phyloP scores from a whole-genome alignment of 2,797 vertebrate species.

The Alosa sapidissima region DNA sequence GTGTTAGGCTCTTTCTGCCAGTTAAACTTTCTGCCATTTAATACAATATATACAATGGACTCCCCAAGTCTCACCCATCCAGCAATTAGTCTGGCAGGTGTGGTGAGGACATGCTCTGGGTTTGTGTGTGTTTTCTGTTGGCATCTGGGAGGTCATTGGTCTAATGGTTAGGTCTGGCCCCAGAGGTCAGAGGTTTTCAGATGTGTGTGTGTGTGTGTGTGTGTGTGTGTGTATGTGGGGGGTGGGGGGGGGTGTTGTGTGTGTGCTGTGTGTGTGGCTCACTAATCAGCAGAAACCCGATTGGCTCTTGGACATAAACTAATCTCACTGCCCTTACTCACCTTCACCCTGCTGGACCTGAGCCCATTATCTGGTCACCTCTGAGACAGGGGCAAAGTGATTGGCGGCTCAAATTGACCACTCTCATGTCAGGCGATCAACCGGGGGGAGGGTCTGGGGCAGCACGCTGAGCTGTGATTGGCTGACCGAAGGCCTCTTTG shows the following conservation, averaged over 20 bases:
- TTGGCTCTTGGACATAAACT: neutral
- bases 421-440: slow-evolving; percentile 37
- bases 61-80: neutral
- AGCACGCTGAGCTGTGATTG: slow-evolving; percentile 34
- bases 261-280: neutral
- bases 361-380: slow-evolving; percentile 46
- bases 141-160: neutral
- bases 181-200: neutral
- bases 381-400: slow-evolving; percentile 42
- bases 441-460: slow-evolving; percentile 12
- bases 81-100: neutral
- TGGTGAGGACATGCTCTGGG: neutral
- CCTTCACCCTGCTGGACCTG: slow-evolving; percentile 40
- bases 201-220: neutral
- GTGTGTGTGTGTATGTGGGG: neutral
- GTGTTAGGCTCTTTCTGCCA: neutral
- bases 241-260: neutral
- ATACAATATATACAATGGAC: neutral
- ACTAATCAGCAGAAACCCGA: neutral
- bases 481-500: slow-evolving; percentile 28
- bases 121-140: slow-evolving; percentile 25
- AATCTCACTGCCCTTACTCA: slow-evolving; percentile 47
- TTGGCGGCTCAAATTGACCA: slow-evolving; percentile 45
- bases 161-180: neutral
- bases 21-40: neutral